Percentiles rank a stretch among this genome's conserved stretches.
phyloP scores from a whole-genome alignment of 2,888 invertebrate genomes.

The Chrysodeixis includens region DNA sequence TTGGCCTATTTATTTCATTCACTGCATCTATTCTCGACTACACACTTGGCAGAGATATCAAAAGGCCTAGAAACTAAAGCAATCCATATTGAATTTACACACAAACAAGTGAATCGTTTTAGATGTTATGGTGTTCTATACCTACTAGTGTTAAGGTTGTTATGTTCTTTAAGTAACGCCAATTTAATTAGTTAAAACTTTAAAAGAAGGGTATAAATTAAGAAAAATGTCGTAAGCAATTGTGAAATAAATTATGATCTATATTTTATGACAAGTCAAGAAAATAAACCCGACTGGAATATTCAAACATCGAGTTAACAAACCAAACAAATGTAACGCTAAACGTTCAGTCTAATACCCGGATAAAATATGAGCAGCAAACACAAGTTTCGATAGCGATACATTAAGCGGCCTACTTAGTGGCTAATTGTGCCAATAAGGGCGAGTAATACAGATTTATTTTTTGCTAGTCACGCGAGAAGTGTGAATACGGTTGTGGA shows the following conservation, averaged over 20 bases:
- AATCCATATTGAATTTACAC: slow-evolving; percentile 36
- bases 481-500: slow-evolving; percentile 62
- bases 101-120: slow-evolving; percentile 40
- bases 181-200: too few species aligned
- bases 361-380: slow-evolving; percentile 41
- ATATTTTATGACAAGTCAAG: too few species aligned
- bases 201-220: neutral
- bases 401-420: slow-evolving; percentile 52
- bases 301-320: neutral
- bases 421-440: slow-evolving; percentile 69
- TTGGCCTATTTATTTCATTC: slow-evolving; percentile 52
- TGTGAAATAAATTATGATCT: too few species aligned
- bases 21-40: slow-evolving; percentile 44
- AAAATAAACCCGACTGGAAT: neutral
- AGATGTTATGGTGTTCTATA: slow-evolving; percentile 34
- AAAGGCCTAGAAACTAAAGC: slow-evolving; percentile 44
- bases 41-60: slow-evolving; percentile 45
- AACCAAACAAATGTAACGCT: neutral
- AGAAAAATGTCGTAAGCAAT: neutral
- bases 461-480: slow-evolving; percentile 75
- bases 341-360: slow-evolving; percentile 14
- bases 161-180: slow-evolving; percentile 16
- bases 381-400: slow-evolving; percentile 45
- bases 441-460: slow-evolving; percentile 67
- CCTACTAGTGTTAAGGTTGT: slow-evolving; percentile 23